These are phyloP conservation scores for Folsomia manolachei DNA, from an alignment of 2,888 invertebrate species.

Conservation along the genomic window DNA sequence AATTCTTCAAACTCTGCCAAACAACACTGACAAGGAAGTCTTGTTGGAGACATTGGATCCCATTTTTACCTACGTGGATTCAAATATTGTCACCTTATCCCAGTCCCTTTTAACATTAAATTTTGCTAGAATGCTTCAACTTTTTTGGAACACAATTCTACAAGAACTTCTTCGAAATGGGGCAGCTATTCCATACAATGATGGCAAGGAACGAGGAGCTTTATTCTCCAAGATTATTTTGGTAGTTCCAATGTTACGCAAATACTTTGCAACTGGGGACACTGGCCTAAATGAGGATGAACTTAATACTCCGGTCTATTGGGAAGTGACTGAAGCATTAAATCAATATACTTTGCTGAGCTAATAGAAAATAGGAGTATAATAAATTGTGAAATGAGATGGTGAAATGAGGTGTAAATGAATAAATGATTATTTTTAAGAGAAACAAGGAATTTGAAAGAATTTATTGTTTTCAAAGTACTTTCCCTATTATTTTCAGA, in stretches of 20 bases:
- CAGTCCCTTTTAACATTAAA: slow-evolving; percentile 36
- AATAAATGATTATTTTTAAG: too few species aligned
- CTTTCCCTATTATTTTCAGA: too few species aligned
- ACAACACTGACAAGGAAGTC: background rate
- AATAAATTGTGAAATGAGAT: too few species aligned
- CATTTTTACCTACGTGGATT: slow-evolving; percentile 39
- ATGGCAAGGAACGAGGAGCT: slow-evolving; percentile 16
- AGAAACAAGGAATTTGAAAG: too few species aligned
- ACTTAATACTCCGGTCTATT: slow-evolving; percentile 31
- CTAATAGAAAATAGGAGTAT: too few species aligned
- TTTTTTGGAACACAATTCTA: slow-evolving; percentile 44
- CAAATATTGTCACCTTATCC: slow-evolving; percentile 37
- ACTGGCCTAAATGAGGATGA: slow-evolving; percentile 37
- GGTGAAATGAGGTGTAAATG: too few species aligned
- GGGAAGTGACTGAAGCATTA: slow-evolving; percentile 15
- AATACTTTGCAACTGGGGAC: slow-evolving; percentile 41
- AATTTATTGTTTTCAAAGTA: too few species aligned
- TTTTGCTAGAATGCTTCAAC: slow-evolving; percentile 39
- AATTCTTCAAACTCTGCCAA: background rate
- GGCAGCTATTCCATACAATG: slow-evolving; percentile 1
- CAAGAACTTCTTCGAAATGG: slow-evolving; percentile 26
- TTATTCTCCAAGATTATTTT: slow-evolving; percentile 33
- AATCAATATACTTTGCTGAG: slow-evolving; percentile 30
- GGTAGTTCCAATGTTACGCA: slow-evolving; percentile 21
- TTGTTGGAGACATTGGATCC: slow-evolving; percentile 33